These are phyloP conservation scores for Anadara kagoshimensis DNA, from an alignment of 1,140 invertebrate genomes.

Conservation along the genomic window DNA sequence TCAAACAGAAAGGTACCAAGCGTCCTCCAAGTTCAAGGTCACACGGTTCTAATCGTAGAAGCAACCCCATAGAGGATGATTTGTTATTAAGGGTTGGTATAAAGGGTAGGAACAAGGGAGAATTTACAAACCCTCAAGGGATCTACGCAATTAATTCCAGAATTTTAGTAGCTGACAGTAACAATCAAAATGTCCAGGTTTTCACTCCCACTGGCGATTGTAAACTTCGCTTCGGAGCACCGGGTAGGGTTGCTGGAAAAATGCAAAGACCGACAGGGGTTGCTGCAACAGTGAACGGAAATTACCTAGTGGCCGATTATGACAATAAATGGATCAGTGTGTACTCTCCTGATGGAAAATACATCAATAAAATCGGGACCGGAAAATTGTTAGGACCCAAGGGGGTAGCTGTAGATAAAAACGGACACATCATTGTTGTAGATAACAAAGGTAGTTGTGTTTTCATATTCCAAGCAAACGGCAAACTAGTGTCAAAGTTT, in stretches of 20 bases:
- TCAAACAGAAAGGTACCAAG: constrained; percentile 71
- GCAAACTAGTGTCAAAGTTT: constrained; percentile 73
- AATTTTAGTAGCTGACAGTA: constrained; percentile 78
- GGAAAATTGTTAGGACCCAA: constrained; percentile 78
- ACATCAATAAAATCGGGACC: constrained; percentile 76
- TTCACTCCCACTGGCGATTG: constrained; percentile 70
- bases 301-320: constrained; percentile 79
- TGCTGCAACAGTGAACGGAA: constrained; percentile 75
- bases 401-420: constrained; percentile 76
- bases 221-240: constrained; percentile 74
- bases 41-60: constrained; percentile 72
- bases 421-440: constrained; percentile 78
- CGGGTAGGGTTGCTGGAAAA: constrained; percentile 76
- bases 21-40: constrained; percentile 72
- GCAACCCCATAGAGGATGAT: constrained; percentile 76
- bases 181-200: constrained; percentile 78
- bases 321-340: constrained; percentile 79
- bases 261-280: constrained; percentile 78
- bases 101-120: constrained; percentile 76
- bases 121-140: constrained; percentile 79
- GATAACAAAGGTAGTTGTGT: constrained; percentile 79
- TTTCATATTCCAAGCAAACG: constrained; percentile 77
- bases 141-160: constrained; percentile 71
- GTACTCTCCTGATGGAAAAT: constrained; percentile 77
- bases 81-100: constrained; percentile 72